Conservation (phyloP, 2,888 invertebrate genomes). For the Ectobius pallidus region DNA sequence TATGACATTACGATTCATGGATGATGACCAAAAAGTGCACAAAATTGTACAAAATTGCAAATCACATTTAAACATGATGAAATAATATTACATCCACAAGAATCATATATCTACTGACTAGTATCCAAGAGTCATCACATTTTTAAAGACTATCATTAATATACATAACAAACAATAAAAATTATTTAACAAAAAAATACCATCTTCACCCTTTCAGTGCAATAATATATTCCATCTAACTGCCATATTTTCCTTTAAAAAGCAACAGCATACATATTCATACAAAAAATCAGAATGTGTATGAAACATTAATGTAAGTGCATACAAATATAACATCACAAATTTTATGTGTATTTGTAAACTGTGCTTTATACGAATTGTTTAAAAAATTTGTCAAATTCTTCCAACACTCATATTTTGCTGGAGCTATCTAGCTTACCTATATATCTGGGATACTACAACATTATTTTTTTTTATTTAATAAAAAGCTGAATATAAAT, state of each 20-base stretch:
- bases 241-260: background rate
- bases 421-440: conserved; percentile 16
- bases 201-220: background rate
- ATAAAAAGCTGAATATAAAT: background rate
- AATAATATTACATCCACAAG: conserved; percentile 6
- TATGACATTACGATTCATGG: background rate
- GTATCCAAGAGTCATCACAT: conserved; percentile 28
- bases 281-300: conserved; percentile 1
- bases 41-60: conserved; percentile 21
- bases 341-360: conserved; percentile 14
- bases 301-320: conserved; percentile 27
- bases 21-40: conserved; percentile 4
- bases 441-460: conserved; percentile 18
- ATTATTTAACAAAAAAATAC: background rate
- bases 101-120: conserved; percentile 20
- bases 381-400: conserved; percentile 13
- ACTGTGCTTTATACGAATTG: conserved; percentile 20
- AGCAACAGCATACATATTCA: conserved; percentile 1
- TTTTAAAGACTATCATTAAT: conserved; percentile 8
- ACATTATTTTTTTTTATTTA: background rate
- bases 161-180: conserved; percentile 6
- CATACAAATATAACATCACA: conserved; percentile 15
- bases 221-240: background rate
- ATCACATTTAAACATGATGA: background rate
- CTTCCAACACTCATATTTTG: conserved; percentile 1